Percentiles rank a stretch among this genome's conserved stretches.
These are phyloP conservation scores for Drosophila auraria DNA, from an alignment of 1,140 invertebrate species.

Conservation along the genomic window DNA sequence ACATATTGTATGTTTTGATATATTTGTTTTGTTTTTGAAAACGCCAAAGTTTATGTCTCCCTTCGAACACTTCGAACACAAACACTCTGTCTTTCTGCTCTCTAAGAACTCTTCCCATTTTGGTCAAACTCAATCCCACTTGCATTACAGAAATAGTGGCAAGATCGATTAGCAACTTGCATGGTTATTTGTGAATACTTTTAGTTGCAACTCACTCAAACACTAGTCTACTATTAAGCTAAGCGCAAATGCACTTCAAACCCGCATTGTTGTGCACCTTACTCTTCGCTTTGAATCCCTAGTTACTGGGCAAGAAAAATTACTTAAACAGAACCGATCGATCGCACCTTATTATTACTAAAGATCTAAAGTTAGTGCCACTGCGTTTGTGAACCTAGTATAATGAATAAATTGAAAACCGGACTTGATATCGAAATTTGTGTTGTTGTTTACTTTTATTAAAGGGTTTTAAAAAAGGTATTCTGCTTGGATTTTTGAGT, in stretches of 20 bases:
- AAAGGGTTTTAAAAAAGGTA: not conserved
- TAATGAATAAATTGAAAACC: slow-evolving; percentile 65
- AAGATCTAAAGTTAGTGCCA: slow-evolving; percentile 69
- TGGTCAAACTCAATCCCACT: slow-evolving; percentile 38
- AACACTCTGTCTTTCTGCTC: slow-evolving; percentile 39
- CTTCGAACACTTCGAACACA: slow-evolving; percentile 9
- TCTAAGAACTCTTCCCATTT: slow-evolving; percentile 35
- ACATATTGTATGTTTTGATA: slow-evolving; percentile 62
- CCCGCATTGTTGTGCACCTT: slow-evolving; percentile 33
- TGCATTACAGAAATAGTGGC: slow-evolving; percentile 62
- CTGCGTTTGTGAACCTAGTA: slow-evolving; percentile 75
- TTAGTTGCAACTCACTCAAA: slow-evolving; percentile 53
- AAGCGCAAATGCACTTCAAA: slow-evolving; percentile 49
- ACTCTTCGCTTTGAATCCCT: slow-evolving; percentile 32
- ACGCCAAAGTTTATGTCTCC: slow-evolving; percentile 31
- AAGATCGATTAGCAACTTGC: slow-evolving; percentile 31
- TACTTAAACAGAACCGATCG: slow-evolving; percentile 31
- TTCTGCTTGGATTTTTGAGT: not conserved
- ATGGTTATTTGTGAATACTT: slow-evolving; percentile 67
- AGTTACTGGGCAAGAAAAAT: slow-evolving; percentile 15
- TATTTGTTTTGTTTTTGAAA: slow-evolving; percentile 66
- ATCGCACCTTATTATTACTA: slow-evolving; percentile 62
- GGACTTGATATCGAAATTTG: slow-evolving; percentile 28
- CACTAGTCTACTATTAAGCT: slow-evolving; percentile 71
- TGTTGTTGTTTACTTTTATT: not conserved